Conservation (phyloP, 2,888 invertebrate genomes). For the Drosophila testacea region DNA sequence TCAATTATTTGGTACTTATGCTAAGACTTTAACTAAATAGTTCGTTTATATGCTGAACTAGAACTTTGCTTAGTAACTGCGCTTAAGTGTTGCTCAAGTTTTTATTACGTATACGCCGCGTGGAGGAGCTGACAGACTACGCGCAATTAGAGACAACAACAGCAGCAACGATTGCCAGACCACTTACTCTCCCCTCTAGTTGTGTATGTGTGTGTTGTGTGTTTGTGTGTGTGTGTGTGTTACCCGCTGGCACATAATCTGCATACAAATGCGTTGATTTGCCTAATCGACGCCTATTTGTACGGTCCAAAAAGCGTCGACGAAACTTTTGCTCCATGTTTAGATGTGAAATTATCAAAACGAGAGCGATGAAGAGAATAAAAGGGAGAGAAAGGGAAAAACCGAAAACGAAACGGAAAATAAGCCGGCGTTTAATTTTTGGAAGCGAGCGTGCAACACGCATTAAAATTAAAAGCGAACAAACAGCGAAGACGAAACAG, state of each 20-base stretch:
- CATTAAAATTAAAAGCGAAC: conserved; percentile 79
- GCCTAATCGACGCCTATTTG: conserved; percentile 82
- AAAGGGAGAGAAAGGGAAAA: background rate
- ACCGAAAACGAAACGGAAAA: conserved; percentile 57
- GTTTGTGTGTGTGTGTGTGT: conserved; percentile 27
- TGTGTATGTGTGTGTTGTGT: conserved; percentile 8
- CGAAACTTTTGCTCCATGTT: conserved; percentile 61
- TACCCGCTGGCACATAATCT: conserved; percentile 78
- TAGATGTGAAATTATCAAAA: conserved; percentile 66
- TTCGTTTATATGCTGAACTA: conserved; percentile 9
- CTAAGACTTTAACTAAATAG: conserved; percentile 4
- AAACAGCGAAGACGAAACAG: conserved; percentile 33
- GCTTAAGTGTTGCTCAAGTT: conserved; percentile 34
- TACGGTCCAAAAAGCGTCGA: conserved; percentile 61
- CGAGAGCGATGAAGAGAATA: conserved; percentile 4
- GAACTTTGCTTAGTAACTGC: background rate
- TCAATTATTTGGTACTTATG: conserved; percentile 1
- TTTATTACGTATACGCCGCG: conserved; percentile 69
- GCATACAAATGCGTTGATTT: conserved; percentile 82
- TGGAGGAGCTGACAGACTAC: conserved; percentile 60
- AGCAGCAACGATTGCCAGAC: conserved; percentile 30
- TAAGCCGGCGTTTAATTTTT: conserved; percentile 78
- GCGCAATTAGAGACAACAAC: conserved; percentile 72
- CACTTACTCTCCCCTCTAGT: background rate
- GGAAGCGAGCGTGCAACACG: conserved; percentile 76